Base-by-base conservation (phyloP, 2,888 invertebrate species). In the Himalopsyche japonica region DNA sequence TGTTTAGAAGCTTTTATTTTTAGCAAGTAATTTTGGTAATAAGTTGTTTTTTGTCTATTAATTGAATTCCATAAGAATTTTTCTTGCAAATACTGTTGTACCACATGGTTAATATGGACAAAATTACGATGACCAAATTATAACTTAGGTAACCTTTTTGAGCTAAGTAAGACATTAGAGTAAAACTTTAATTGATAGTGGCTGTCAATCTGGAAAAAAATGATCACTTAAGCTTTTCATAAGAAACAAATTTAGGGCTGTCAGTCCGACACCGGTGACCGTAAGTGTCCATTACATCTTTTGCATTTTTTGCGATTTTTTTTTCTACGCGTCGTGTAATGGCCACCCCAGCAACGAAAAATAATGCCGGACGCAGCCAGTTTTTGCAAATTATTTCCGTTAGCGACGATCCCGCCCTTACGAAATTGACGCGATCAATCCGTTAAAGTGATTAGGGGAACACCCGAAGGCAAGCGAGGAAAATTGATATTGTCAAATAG, bases 321-420 rank as follows among this genome's bases (percentile, higher is more conserved):
- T n/a, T 57, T n/a, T 57, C 57, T n/a, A 20, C 20, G 20, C 43
- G 57, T 24, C 57, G 57, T 57, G 57, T 57, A 57, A 49, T 47
- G 48, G 47, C 80, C 47, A 49, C 79, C 47, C 79, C 18, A 43
- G 79, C 18, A 2, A n/a, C 32, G 18, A 57, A 43, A 12, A 12
- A 43, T 43, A 43, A 15, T 3, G 57, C 64, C 57, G 80, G 80
- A 57, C 32, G 64, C 30, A 30, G 64, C 49, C 80, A 57, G 49
- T 80, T 80, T 80, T 80, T 64, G 32, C 64, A 80, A 80, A 80
- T 80, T 80, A 80, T 80, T 80, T 80, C 27, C 80, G 49, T 80
- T 80, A 64, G 64, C 80, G 47, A 49, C 64, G 57, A 49, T 57
- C 20, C 57, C 32, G 80, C 80, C 49, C 49, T 57, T 12, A 34